Percentiles rank a stretch among this genome's conserved stretches.
These are phyloP conservation scores for Parapristionchus giblindavisi DNA, from an alignment of 2,888 invertebrate genomes.

Conservation along the genomic window DNA sequence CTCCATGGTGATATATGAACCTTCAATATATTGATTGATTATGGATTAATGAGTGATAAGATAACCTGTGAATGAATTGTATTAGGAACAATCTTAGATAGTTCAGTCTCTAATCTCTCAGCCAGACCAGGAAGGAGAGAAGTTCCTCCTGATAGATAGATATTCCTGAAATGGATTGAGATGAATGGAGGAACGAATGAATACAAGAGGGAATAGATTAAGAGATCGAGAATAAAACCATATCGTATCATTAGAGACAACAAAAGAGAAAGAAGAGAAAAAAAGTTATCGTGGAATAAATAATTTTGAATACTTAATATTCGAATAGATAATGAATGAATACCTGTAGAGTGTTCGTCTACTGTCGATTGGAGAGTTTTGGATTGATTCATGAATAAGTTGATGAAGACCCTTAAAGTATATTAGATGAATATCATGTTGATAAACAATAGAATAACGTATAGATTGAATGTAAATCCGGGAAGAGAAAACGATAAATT, in stretches of 20 bases:
- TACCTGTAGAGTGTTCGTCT: constrained; percentile 70
- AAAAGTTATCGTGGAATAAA: too few species aligned
- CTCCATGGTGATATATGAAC: constrained; percentile 72
- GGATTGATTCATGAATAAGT: constrained; percentile 74
- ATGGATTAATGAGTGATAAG: constrained; percentile 59
- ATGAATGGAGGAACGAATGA: neutral
- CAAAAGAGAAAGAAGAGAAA: too few species aligned
- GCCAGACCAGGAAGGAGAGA: constrained; percentile 75
- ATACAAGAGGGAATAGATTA: neutral
- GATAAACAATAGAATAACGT: too few species aligned
- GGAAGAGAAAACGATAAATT: too few species aligned
- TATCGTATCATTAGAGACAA: too few species aligned
- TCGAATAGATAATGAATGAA: neutral
- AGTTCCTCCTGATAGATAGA: constrained; percentile 75
- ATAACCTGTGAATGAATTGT: constrained; percentile 73
- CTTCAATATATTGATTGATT: constrained; percentile 39
- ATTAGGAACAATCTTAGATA: constrained; percentile 74
- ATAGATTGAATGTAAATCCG: too few species aligned
- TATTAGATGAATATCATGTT: neutral
- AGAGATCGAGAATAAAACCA: too few species aligned
- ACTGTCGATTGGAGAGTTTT: constrained; percentile 75
- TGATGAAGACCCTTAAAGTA: constrained; percentile 73
- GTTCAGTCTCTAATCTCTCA: constrained; percentile 74
- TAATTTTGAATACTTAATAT: neutral
- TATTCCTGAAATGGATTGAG: constrained; percentile 73